Evolutionary conservation across 30 jellyfish, hydroid and myxozoan species (phyloP).

Genomic region (Pseudorhiza aurosa): DNA sequence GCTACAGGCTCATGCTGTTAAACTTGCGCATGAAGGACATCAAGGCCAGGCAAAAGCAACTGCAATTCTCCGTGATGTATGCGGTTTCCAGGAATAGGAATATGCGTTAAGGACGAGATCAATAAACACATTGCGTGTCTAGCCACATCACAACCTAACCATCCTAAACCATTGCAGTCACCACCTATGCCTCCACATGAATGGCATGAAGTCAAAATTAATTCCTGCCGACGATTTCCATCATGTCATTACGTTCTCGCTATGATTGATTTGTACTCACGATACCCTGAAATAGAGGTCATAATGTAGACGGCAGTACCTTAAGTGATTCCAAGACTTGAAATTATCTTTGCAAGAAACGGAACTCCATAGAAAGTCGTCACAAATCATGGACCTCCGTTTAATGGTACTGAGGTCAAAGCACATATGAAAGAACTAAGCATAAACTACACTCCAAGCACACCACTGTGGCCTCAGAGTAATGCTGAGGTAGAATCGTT

Average conservation of each 20-base stretch:
- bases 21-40: slow-evolving; percentile 56
- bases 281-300: no score
- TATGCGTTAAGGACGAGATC: slow-evolving; percentile 35
- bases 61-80: slow-evolving; percentile 44
- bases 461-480: slow-evolving; percentile 51
- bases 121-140: slow-evolving; percentile 10
- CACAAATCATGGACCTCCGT: slow-evolving; percentile 70
- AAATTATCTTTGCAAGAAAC: slow-evolving; percentile 10
- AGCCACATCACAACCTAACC: slow-evolving; percentile 37
- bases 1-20: slow-evolving; percentile 27
- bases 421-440: slow-evolving; percentile 26
- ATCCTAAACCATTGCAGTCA: slow-evolving; percentile 37
- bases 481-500: slow-evolving; percentile 48
- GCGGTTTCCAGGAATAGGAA: slow-evolving; percentile 43
- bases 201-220: slow-evolving; percentile 37
- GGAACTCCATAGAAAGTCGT: no score
- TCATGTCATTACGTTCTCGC: slow-evolving; percentile 19
- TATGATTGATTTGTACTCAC: slow-evolving; percentile 16
- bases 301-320: slow-evolving; percentile 35
- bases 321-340: slow-evolving; percentile 26
- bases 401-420: slow-evolving; percentile 1
- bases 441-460: background rate
- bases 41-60: slow-evolving; percentile 37
- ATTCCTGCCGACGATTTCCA: slow-evolving; percentile 24
- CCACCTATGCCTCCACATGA: slow-evolving; percentile 28